Evolutionary conservation across 2,113 vertebrate genomes (phyloP).

Genomic region (Tragulus kanchil): DNA sequence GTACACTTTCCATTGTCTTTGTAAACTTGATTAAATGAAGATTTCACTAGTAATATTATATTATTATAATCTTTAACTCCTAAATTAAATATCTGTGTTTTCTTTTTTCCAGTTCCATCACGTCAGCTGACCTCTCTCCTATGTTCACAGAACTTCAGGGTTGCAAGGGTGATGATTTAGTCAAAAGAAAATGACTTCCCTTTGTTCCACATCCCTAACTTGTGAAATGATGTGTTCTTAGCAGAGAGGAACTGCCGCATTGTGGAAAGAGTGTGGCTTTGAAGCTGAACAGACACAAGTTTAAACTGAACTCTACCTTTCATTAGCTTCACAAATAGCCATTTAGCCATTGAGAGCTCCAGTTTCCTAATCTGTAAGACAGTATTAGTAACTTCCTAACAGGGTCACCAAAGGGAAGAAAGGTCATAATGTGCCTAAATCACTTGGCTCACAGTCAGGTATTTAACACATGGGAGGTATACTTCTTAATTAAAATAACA

Average conservation of each 20-base stretch:
- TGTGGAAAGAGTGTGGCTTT: constrained; percentile 13
- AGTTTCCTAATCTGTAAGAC: constrained; percentile 19
- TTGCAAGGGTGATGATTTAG: neutral
- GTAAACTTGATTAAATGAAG: neutral
- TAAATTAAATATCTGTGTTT: neutral
- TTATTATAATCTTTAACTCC: neutral
- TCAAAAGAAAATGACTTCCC: constrained; percentile 9
- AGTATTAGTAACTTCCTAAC: constrained; percentile 19
- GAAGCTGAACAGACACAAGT: neutral
- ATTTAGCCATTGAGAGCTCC: neutral
- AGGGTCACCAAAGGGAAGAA: neutral
- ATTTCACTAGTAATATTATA: neutral
- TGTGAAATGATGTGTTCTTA: neutral
- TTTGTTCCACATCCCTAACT: constrained; percentile 25
- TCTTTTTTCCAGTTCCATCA: neutral
- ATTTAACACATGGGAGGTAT: neutral
- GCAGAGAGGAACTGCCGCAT: neutral
- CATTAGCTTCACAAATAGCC: constrained; percentile 51
- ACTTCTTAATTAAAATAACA: neutral
- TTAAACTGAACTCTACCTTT: constrained; percentile 50
- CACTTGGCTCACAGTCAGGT: neutral
- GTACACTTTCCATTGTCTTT: neutral
- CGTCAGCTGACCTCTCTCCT: neutral
- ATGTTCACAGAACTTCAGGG: neutral
- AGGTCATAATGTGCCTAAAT: neutral